Percentiles rank a stretch among this genome's conserved stretches.
These are phyloP conservation scores for Acrocera orbiculus DNA, from an alignment of 2,888 invertebrate species.

Conservation along the genomic window DNA sequence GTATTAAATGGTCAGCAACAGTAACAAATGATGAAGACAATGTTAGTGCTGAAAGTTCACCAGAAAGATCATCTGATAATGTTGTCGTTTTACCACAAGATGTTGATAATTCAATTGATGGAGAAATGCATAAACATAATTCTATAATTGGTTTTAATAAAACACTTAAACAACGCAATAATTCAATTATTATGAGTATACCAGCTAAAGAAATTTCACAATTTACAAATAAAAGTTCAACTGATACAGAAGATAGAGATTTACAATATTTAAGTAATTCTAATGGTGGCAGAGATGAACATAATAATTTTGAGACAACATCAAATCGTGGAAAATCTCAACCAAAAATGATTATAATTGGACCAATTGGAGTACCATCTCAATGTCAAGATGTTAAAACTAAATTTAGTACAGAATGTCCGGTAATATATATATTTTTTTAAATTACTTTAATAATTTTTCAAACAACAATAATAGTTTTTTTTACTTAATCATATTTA, in stretches of 20 bases:
- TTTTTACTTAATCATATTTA: neutral
- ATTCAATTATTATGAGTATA: slow-evolving; percentile 13
- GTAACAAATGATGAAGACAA: neutral
- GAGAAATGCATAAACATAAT: slow-evolving; percentile 5
- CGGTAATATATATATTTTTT: slow-evolving; percentile 25
- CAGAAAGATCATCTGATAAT: slow-evolving; percentile 22
- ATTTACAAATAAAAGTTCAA: slow-evolving; percentile 19
- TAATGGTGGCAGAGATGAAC: slow-evolving; percentile 3
- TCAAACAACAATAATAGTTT: neutral
- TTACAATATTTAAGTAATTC: slow-evolving; percentile 23
- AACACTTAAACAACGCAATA: slow-evolving; percentile 15
- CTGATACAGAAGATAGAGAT: slow-evolving; percentile 18
- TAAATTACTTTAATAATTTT: neutral
- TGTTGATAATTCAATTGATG: slow-evolving; percentile 29
- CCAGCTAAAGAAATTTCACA: slow-evolving; percentile 19
- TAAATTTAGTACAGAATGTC: slow-evolving; percentile 34
- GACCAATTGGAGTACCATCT: slow-evolving; percentile 29
- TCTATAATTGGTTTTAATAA: neutral
- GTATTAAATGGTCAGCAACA: slow-evolving; percentile 6
- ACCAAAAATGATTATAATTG: slow-evolving; percentile 23
- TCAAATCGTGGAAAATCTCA: slow-evolving; percentile 19
- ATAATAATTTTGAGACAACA: neutral
- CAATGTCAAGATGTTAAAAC: slow-evolving; percentile 23
- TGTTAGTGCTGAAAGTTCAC: slow-evolving; percentile 6
- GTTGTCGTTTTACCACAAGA: slow-evolving; percentile 21